Evolutionary conservation across 2,113 vertebrate species (phyloP).

Genomic region (Naja naja): DNA sequence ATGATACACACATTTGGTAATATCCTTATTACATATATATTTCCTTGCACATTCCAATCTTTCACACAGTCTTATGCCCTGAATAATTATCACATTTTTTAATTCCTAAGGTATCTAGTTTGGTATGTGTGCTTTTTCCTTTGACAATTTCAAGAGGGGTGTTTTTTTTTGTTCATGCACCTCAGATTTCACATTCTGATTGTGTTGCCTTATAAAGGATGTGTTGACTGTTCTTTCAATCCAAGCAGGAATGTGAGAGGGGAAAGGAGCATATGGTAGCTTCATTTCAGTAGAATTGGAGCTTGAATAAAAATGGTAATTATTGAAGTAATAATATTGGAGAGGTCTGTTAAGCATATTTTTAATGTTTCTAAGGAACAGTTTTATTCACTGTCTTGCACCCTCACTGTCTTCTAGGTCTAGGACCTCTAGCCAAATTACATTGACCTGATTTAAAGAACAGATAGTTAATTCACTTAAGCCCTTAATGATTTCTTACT

Average conservation of each 20-base stretch:
- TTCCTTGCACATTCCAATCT: background rate
- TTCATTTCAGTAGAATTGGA: background rate
- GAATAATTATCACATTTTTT: background rate
- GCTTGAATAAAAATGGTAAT: background rate
- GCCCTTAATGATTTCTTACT: slow-evolving; percentile 11
- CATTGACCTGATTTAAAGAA: slow-evolving; percentile 2
- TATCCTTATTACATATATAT: background rate
- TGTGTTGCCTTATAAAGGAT: background rate
- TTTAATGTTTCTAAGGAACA: background rate
- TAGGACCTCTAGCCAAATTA: slow-evolving; percentile 16
- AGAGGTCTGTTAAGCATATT: background rate
- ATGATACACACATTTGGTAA: background rate
- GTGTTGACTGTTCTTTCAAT: background rate
- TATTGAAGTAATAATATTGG: background rate
- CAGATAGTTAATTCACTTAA: background rate
- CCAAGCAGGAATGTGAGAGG: background rate
- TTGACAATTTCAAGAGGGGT: background rate
- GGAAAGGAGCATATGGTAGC: background rate
- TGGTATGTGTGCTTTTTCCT: background rate
- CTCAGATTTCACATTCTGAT: background rate
- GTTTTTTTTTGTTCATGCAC: background rate
- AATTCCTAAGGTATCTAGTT: background rate
- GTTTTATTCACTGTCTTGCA: background rate
- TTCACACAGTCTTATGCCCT: background rate
- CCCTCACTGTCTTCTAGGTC: background rate